These are phyloP conservation scores for Leptinotarsa haldemani DNA, from an alignment of 2,888 invertebrate species.

Conservation along the genomic window DNA sequence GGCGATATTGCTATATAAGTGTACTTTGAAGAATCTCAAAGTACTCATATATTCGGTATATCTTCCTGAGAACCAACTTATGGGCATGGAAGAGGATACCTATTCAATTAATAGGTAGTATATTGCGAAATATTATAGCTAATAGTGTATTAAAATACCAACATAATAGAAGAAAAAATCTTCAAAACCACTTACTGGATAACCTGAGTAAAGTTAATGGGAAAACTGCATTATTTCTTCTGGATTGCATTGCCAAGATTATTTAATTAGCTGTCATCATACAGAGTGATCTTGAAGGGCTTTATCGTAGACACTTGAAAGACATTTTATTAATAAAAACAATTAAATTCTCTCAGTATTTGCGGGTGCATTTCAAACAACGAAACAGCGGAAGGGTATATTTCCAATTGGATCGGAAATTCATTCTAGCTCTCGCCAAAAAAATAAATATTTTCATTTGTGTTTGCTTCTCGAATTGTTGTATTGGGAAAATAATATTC, in stretches of 20 bases:
- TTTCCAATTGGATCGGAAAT: too few species aligned
- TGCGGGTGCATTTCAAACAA: too few species aligned
- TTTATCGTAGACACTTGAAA: too few species aligned
- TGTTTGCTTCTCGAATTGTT: too few species aligned
- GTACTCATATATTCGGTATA: slow-evolving; percentile 30
- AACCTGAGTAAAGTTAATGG: slow-evolving; percentile 34
- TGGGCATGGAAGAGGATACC: slow-evolving; percentile 30
- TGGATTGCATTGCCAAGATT: slow-evolving; percentile 14
- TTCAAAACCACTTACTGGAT: slow-evolving; percentile 37
- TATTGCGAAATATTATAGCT: slow-evolving; percentile 41
- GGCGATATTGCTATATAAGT: slow-evolving; percentile 27
- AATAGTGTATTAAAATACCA: slow-evolving; percentile 40
- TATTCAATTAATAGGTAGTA: slow-evolving; percentile 39
- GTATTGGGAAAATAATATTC: too few species aligned
- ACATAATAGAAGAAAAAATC: slow-evolving; percentile 35
- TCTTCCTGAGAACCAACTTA: slow-evolving; percentile 34
- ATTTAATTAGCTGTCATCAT: slow-evolving; percentile 3
- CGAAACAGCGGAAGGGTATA: too few species aligned
- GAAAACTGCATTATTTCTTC: slow-evolving; percentile 37
- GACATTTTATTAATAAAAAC: too few species aligned
- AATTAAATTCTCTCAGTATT: too few species aligned
- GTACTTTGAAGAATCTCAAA: slow-evolving; percentile 31
- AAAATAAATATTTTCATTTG: too few species aligned
- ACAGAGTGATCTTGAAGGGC: background rate
- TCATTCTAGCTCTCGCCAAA: too few species aligned